Evolutionary conservation across 2,888 invertebrate species (phyloP), one percentile per base, ranked within the genome.

Genomic region (Drosophila tripunctata): DNA sequence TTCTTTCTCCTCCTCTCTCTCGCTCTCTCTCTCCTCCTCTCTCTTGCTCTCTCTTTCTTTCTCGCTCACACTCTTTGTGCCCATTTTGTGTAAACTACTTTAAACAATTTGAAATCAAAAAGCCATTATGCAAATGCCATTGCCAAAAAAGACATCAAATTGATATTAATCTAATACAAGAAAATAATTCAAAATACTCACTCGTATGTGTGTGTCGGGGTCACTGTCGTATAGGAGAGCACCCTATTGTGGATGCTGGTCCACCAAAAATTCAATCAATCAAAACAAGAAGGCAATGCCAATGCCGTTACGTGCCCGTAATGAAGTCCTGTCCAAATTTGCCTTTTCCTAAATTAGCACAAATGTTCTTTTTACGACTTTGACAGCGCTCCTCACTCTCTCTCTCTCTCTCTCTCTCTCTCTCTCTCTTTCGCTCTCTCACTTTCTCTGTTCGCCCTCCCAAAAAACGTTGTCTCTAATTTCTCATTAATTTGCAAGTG

Each of bases 401-500:
- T 74, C 48, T 40, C 47, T 43, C 35, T 71, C 47, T 12, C 14
- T 30, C 12, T 12, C 5, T 6, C 24, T 24, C 6, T 27, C 8
- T 10, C 10, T 27, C 27, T 27, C 10, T 27, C 10, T 10, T 10
- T 10, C 0, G 2, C 27, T 27, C 10, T 27, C 10, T 72, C 45
- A 36, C 41, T 38, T 38, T 69, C 52, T 17, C 30, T 30, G 6
- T n/a, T n/a, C n/a, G 51, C 58, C 55, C 65, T n/a, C n/a, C n/a
- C n/a, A n/a, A n/a, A n/a, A 50, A 62, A 57, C 80, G 82, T 83
- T 84, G 85, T 88, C 80, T 88, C 86, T 88, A 89, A 90, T 89
- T 88, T 90, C 84, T 86, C 88, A 90, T 89, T 89, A 90, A 90
- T 90, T 89, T 90, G 89, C 86, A 90, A 90, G 89, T 90, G 82